phyloP scores from a whole-genome alignment of 2,113 vertebrate genomes.

The Laticauda colubrina region DNA sequence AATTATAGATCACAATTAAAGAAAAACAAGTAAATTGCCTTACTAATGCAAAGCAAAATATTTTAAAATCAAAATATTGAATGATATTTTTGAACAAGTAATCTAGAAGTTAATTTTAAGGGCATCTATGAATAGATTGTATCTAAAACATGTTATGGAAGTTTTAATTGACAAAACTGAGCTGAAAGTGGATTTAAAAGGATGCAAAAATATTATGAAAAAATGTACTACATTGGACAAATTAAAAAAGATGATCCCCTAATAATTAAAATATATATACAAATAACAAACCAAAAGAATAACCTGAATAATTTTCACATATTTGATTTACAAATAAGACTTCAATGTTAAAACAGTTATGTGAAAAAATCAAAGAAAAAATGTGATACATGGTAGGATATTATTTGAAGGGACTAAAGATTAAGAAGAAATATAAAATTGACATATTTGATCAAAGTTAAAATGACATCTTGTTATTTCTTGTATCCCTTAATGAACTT shows the following conservation, averaged over 20 bases:
- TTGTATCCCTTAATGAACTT: background rate
- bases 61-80: background rate
- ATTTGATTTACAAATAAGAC: background rate
- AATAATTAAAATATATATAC: background rate
- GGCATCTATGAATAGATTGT: background rate
- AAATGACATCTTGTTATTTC: background rate
- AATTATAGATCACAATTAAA: background rate
- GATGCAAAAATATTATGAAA: background rate
- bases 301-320: background rate
- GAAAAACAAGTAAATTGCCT: background rate
- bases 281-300: background rate
- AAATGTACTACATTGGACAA: background rate
- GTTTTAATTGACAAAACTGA: background rate
- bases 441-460: background rate
- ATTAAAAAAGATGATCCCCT: background rate
- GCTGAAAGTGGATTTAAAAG: background rate
- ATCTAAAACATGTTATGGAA: background rate
- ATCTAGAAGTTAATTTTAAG: background rate
- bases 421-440: background rate
- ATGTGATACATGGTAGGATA: background rate
- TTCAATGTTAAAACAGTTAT: background rate
- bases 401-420: background rate
- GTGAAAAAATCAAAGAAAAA: background rate
- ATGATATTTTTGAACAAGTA: background rate
- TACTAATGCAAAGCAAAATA: background rate